These are phyloP conservation scores for Synergus japonicus DNA, from an alignment of 2,888 invertebrate species.

Conservation along the genomic window DNA sequence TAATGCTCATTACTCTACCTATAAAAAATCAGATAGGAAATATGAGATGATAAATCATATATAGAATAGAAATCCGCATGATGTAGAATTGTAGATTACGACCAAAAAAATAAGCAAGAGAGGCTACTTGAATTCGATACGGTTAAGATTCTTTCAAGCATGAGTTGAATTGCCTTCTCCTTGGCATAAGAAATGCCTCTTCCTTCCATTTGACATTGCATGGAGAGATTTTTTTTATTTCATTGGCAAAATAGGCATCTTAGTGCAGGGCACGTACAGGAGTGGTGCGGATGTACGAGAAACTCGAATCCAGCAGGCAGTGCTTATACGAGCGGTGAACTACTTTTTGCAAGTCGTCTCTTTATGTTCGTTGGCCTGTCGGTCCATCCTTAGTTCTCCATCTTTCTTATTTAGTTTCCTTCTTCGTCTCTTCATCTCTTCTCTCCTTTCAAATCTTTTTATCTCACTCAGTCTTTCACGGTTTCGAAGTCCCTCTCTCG, in stretches of 20 bases:
- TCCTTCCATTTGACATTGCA: constrained; percentile 52
- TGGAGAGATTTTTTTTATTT: constrained; percentile 51
- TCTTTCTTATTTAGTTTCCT: constrained; percentile 44
- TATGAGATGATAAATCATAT: not conserved
- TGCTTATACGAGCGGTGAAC: constrained; percentile 68
- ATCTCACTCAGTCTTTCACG: constrained; percentile 45
- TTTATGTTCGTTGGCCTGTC: constrained; percentile 58
- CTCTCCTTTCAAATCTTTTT: constrained; percentile 31
- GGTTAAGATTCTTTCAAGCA: constrained; percentile 9
- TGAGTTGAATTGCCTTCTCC: constrained; percentile 18
- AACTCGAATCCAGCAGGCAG: constrained; percentile 57
- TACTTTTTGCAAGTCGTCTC: constrained; percentile 72
- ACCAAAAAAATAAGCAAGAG: constrained; percentile 27
- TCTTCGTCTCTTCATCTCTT: constrained; percentile 33
- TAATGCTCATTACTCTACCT: no score
- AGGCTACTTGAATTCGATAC: constrained; percentile 27
- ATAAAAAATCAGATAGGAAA: not conserved
- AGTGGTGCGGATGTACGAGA: constrained; percentile 53
- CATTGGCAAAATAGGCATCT: constrained; percentile 54
- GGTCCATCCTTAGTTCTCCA: constrained; percentile 46
- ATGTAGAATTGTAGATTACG: not conserved
- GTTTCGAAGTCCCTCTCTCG: constrained; percentile 45
- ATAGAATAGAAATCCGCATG: not conserved
- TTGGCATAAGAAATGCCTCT: constrained; percentile 52
- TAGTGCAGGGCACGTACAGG: constrained; percentile 53